phyloP scores from a whole-genome alignment of 2,888 invertebrate species.

The Drosophila stalkeri region DNA sequence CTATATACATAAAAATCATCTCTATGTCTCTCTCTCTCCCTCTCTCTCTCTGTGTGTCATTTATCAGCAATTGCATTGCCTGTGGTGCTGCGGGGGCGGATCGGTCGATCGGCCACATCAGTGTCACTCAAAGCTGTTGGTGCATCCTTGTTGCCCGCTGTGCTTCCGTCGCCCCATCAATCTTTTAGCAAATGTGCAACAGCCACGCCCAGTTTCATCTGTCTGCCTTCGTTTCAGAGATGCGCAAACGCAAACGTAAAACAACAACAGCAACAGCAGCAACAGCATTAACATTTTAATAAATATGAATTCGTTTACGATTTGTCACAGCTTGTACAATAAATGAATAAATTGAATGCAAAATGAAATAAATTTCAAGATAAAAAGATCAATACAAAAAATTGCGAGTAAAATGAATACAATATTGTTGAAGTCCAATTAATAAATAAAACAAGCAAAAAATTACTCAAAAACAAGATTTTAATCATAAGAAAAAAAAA shows the following conservation, averaged over 20 bases:
- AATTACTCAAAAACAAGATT: not conserved
- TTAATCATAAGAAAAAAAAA: not conserved
- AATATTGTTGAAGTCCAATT: not conserved
- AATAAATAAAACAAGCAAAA: not conserved
- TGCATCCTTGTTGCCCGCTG: conserved; percentile 57
- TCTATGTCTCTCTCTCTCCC: too few species aligned
- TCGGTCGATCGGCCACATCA: conserved; percentile 56
- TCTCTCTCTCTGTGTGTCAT: conserved; percentile 43
- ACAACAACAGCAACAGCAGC: not conserved
- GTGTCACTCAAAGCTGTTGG: conserved; percentile 57
- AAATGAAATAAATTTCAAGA: not conserved
- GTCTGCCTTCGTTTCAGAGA: conserved; percentile 45
- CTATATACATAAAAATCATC: not conserved
- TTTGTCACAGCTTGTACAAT: conserved; percentile 6
- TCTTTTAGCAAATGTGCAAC: conserved; percentile 53
- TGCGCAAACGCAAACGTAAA: conserved; percentile 25
- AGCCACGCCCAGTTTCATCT: conserved; percentile 42
- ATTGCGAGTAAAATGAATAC: not conserved
- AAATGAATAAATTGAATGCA: not conserved
- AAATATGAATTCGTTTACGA: conserved; percentile 23
- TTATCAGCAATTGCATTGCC: conserved; percentile 59
- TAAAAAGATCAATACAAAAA: not conserved
- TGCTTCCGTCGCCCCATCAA: conserved; percentile 72
- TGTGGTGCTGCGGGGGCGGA: conserved; percentile 7
- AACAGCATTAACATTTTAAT: conserved; percentile 17